Evolutionary conservation across 2,888 invertebrate genomes (phyloP), one percentile per base, ranked within the genome.

Genomic region (Tetragnatha montana): DNA sequence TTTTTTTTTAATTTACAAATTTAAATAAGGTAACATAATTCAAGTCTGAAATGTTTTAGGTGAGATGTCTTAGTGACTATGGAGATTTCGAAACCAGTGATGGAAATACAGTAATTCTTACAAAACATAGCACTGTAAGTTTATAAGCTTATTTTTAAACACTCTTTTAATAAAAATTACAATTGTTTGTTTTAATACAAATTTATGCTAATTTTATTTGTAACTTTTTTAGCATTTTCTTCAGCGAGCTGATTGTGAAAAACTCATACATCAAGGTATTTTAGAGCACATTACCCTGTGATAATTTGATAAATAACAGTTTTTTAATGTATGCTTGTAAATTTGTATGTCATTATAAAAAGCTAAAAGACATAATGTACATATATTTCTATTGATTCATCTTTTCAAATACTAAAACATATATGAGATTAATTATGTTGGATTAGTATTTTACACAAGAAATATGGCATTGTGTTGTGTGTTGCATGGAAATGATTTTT

Each of bases 71-170:
- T 76, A 94, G 95, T 76, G 98, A 99, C 93, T 98, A 98, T 94
- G 99, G 99, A 0, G 98, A 97, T 93, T 96, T 98, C 92, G 99
- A 99, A 94, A 95, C 98, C 12, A 97, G 97, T 92, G 97, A 98
- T 94, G 99, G 99, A n/a, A 97, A 97, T 93, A 95, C 97, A 7
- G 95, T 99, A 35, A 95, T 96, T 91, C 94, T 99, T 22, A 98
- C 97, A 93, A 97, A 97, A 93, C 97, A 98, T 93, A 97, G 97
- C 91, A 96, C 97, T 93, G 94, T 94, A 91, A 85, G 91, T 89
- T 17, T 50, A n/a, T 50, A 73, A 73, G n/a, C 14, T 73, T 73
- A 21, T 73, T 8, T 60, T 8, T 12, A 60, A 60, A 68, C 68
- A 17, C 10, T 60, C 0, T 17, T 7, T 60, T 60, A 60, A 60